A percentile compares a stretch with the other conserved stretches of the same genome.
Evolutionary conservation across 1,140 invertebrate genomes (phyloP).

Genomic region (Neotoxoptera formosana): DNA sequence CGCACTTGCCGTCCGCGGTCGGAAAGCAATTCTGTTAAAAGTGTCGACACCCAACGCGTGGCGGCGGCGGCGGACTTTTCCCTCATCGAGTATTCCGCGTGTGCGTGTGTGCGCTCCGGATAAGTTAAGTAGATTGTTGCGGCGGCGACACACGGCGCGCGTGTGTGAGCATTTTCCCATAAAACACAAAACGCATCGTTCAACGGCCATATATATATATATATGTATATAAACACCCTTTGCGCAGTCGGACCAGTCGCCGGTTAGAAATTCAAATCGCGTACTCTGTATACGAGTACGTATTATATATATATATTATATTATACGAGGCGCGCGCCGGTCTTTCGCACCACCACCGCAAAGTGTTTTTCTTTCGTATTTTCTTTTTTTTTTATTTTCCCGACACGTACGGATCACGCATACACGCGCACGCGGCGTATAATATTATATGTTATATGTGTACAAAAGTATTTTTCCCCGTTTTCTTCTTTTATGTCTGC

Average conservation of each 20-base stretch:
- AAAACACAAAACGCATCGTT: constrained; percentile 50
- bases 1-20: neutral
- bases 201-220: neutral
- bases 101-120: neutral
- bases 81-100: constrained; percentile 30
- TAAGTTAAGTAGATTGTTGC: constrained; percentile 46
- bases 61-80: neutral
- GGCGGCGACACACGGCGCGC: neutral
- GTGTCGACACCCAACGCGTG: constrained; percentile 22
- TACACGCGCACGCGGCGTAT: neutral
- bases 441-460: neutral
- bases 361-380: constrained; percentile 49
- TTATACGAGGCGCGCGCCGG: neutral
- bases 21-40: constrained; percentile 50
- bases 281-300: neutral
- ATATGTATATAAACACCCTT: neutral
- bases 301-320: neutral
- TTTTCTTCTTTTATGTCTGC: constrained; percentile 39
- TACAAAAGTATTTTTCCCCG: constrained; percentile 2
- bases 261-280: constrained; percentile 46
- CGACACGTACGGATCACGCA: neutral
- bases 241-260: neutral
- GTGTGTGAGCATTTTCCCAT: neutral
- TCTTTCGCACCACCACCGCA: neutral
- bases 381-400: neutral